Percentiles rank a stretch among this genome's conserved stretches.
Evolutionary conservation across 2,113 vertebrate genomes (phyloP).

Genomic region (Tetrao urogallus): DNA sequence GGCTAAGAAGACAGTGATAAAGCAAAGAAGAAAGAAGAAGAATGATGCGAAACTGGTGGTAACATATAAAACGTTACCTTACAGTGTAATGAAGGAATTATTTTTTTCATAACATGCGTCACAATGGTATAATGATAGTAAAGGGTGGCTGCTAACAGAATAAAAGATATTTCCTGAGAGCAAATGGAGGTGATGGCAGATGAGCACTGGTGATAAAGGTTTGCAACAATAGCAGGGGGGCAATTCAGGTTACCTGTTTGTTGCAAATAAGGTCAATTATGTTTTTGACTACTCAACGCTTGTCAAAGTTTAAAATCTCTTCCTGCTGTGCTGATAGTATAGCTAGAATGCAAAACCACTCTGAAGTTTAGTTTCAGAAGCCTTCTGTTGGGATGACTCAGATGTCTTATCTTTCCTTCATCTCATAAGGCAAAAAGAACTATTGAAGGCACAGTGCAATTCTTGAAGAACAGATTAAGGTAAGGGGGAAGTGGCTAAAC

Average conservation of each 20-base stretch:
- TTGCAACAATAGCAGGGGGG: not conserved
- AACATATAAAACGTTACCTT: not conserved
- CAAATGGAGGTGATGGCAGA: not conserved
- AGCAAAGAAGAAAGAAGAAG: not conserved
- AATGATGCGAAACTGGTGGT: not conserved
- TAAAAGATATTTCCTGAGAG: not conserved
- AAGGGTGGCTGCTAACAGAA: not conserved
- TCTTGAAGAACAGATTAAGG: not conserved
- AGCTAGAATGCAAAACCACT: not conserved
- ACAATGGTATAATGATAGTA: not conserved
- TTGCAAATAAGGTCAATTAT: not conserved
- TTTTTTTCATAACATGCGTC: rapidly evolving
- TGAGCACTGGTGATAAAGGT: not conserved
- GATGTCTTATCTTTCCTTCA: not conserved
- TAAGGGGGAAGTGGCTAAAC: not conserved
- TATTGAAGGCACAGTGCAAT: not conserved
- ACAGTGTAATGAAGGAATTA: not conserved
- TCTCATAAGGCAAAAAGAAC: not conserved
- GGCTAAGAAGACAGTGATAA: not conserved
- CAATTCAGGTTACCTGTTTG: not conserved
- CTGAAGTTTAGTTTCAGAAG: not conserved
- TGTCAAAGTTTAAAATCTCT: not conserved
- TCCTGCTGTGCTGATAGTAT: not conserved
- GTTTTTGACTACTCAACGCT: not conserved
- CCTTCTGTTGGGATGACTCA: not conserved